Conservation (phyloP, 2,797 vertebrate genomes). For the Eutrigla gurnardus region DNA sequence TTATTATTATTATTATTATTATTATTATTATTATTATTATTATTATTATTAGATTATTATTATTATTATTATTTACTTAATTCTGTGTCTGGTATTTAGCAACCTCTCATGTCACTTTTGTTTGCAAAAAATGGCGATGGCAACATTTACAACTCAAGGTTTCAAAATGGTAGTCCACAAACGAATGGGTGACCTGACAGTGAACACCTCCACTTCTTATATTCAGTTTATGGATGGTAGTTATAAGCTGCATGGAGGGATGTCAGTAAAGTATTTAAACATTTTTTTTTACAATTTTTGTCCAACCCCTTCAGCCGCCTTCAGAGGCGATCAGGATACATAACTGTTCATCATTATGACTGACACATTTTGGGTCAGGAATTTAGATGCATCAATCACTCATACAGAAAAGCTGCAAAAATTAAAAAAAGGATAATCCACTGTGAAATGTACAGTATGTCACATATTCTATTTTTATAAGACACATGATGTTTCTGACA, state of each 20-base stretch:
- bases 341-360: conserved; percentile 35
- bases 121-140: too few relatives aligned
- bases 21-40: too few relatives aligned
- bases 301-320: conserved; percentile 10
- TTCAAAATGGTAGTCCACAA: not conserved
- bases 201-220: not conserved
- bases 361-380: conserved; percentile 29
- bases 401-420: conserved; percentile 13
- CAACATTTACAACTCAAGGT: not conserved
- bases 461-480: not conserved
- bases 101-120: too few relatives aligned
- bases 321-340: conserved; percentile 23
- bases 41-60: too few relatives aligned
- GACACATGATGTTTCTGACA: not conserved
- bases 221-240: not conserved
- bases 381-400: conserved; percentile 26
- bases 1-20: too few relatives aligned
- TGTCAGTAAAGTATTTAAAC: too few relatives aligned
- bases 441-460: not conserved
- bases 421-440: not conserved
- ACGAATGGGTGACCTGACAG: not conserved
- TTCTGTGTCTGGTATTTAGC: too few relatives aligned
- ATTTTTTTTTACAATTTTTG: not conserved
- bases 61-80: too few relatives aligned
- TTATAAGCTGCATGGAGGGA: not conserved